Percentiles rank a stretch among this genome's conserved stretches.
Conservation (phyloP, 2,888 invertebrate genomes). For the Amaurobius ferox region DNA sequence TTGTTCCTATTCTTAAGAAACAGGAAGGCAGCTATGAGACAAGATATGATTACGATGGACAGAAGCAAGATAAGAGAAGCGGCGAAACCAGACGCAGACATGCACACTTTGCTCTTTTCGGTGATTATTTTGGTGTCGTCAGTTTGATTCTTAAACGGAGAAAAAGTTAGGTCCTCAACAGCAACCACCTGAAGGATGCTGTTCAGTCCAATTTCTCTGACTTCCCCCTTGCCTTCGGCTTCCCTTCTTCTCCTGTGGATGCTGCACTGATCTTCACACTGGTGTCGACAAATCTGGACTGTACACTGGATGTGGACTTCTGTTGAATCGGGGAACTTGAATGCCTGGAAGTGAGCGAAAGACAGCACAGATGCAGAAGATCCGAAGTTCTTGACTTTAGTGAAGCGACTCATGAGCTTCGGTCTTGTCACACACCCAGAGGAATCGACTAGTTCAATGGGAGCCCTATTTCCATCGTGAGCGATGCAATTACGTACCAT, state of each 20-base stretch:
- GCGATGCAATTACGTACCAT: slow-evolving; percentile 94
- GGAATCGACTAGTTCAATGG: slow-evolving; percentile 94
- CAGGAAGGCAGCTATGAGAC: slow-evolving; percentile 89
- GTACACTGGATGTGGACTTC: slow-evolving; percentile 97
- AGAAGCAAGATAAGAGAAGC: slow-evolving; percentile 89
- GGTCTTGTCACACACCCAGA: slow-evolving; percentile 93
- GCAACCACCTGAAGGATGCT: slow-evolving; percentile 84
- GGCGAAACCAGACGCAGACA: slow-evolving; percentile 94
- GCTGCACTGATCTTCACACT: slow-evolving; percentile 86
- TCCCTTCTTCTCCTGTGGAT: slow-evolving; percentile 67
- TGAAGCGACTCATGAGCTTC: slow-evolving; percentile 94
- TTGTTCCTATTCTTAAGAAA: slow-evolving; percentile 83
- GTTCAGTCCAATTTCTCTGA: slow-evolving; percentile 74
- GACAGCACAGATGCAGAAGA: slow-evolving; percentile 93
- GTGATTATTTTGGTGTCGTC: slow-evolving; percentile 49
- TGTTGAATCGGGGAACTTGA: slow-evolving; percentile 97
- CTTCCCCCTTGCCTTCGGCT: slow-evolving; percentile 31
- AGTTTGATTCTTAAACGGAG: slow-evolving; percentile 56
- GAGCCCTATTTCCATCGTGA: slow-evolving; percentile 94
- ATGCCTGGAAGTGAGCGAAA: slow-evolving; percentile 95
- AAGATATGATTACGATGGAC: slow-evolving; percentile 89
- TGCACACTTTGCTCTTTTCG: slow-evolving; percentile 82
- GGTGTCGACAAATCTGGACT: slow-evolving; percentile 94
- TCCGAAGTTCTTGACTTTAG: slow-evolving; percentile 96
- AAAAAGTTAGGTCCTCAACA: slow-evolving; percentile 88